Evolutionary conservation across 2,113 vertebrate genomes (phyloP).

Genomic region (Nycticryphes semicollaris): DNA sequence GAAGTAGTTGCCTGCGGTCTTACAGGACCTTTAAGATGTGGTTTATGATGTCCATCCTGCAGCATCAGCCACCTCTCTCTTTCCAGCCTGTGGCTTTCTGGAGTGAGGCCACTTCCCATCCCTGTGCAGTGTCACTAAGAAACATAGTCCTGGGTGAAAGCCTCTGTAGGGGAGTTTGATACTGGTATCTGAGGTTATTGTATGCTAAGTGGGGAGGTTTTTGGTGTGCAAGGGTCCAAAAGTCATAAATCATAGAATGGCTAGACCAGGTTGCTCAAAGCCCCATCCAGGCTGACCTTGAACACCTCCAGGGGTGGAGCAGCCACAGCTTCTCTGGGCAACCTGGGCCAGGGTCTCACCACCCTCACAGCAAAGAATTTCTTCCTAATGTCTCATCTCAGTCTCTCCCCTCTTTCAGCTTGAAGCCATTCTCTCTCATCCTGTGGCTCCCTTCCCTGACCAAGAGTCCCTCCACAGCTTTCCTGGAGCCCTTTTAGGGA

Average conservation of each 20-base stretch:
- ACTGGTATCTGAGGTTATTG: not conserved
- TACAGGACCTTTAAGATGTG: rapidly evolving
- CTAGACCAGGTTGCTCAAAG: not conserved
- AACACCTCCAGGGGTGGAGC: not conserved
- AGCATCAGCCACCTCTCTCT: not conserved
- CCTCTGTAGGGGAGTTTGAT: too few species aligned
- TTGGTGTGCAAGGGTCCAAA: not conserved
- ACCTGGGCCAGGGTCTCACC: too few species aligned
- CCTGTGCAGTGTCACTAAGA: not conserved
- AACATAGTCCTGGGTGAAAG: not conserved
- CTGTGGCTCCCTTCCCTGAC: too few species aligned
- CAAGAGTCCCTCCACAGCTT: not conserved
- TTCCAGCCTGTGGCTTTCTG: not conserved
- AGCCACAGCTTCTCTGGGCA: not conserved
- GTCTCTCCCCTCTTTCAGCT: too few species aligned
- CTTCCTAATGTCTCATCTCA: too few species aligned
- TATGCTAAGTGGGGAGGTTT: not conserved
- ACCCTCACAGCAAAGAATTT: too few species aligned
- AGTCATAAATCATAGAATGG: not conserved
- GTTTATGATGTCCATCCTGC: not conserved
- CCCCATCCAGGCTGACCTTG: not conserved
- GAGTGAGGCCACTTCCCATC: rapidly evolving
- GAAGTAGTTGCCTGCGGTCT: not conserved
- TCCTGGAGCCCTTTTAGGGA: not conserved
- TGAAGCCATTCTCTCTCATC: too few species aligned